Percentiles rank a stretch among this genome's conserved stretches.
These are phyloP conservation scores for Callionymus lyra DNA, from an alignment of 2,113 vertebrate species.

Conservation along the genomic window DNA sequence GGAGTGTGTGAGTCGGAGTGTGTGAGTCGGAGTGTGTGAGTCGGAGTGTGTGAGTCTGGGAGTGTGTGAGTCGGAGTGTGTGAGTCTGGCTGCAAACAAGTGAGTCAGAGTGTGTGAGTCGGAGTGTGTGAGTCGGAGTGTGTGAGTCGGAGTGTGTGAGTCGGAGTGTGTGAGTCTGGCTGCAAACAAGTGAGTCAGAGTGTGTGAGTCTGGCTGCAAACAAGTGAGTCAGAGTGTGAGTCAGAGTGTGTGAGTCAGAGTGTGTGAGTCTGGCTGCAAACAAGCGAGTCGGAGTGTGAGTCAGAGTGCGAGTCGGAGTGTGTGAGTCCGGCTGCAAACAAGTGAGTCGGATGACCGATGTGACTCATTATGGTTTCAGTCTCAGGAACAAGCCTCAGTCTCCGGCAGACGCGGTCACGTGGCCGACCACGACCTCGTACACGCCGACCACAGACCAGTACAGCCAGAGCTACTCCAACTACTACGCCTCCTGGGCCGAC, in stretches of 20 bases:
- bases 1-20: conserved; percentile 38
- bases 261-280: conserved; percentile 83
- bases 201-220: conserved; percentile 86
- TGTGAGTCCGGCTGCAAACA: conserved; percentile 83
- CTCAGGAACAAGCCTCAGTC: conserved; percentile 40
- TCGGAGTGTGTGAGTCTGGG: conserved; percentile 18
- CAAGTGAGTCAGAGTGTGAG: conserved; percentile 70
- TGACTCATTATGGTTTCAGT: conserved; percentile 7
- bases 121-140: conserved; percentile 83
- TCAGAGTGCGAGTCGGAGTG: too few relatives aligned
- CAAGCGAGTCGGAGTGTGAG: conserved; percentile 70
- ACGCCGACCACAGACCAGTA: conserved; percentile 68
- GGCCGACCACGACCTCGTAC: conserved; percentile 70
- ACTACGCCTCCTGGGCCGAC: conserved; percentile 83
- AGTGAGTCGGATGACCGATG: conserved; percentile 66
- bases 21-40: conserved; percentile 86
- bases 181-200: conserved; percentile 79
- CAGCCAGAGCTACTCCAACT: conserved; percentile 76
- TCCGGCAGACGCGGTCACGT: conserved; percentile 46
- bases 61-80: too few relatives aligned
- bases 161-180: conserved; percentile 80
- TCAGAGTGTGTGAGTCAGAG: too few relatives aligned
- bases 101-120: conserved; percentile 61
- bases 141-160: conserved; percentile 67
- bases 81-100: conserved; percentile 88